Conservation (phyloP, 2,888 invertebrate genomes). For the Pachliopta kotzebuea region DNA sequence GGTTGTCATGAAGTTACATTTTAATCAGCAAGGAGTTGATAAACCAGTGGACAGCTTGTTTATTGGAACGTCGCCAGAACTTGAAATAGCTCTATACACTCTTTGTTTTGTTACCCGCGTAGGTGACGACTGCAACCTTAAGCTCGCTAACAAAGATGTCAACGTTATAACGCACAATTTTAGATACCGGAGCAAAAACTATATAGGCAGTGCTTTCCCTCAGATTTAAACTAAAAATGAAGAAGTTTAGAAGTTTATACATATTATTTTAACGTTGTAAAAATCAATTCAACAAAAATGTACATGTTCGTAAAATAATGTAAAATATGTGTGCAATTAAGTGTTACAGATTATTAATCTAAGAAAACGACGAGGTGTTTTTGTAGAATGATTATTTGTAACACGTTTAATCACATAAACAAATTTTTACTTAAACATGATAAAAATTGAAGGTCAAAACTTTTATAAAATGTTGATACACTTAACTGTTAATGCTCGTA, state of each 20-base stretch:
- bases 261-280: too few species aligned
- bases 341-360: too few species aligned
- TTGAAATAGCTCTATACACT: slow-evolving; percentile 94
- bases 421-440: too few species aligned
- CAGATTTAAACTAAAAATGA: slow-evolving; percentile 80
- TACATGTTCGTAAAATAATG: too few species aligned
- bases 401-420: too few species aligned
- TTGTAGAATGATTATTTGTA: too few species aligned
- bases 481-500: too few species aligned
- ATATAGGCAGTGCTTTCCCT: slow-evolving; percentile 91
- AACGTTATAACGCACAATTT: slow-evolving; percentile 87
- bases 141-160: slow-evolving; percentile 85
- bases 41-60: slow-evolving; percentile 91
- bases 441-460: too few species aligned
- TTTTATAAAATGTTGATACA: too few species aligned
- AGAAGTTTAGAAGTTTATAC: not conserved
- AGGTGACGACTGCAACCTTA: slow-evolving; percentile 87
- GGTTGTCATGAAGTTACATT: slow-evolving; percentile 85
- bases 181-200: slow-evolving; percentile 87
- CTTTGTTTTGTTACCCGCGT: slow-evolving; percentile 90
- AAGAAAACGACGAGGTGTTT: too few species aligned
- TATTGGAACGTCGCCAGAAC: slow-evolving; percentile 93
- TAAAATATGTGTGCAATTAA: too few species aligned
- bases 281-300: too few species aligned
- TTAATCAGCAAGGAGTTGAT: slow-evolving; percentile 84